phyloP scores from a whole-genome alignment of 2,113 vertebrate genomes.

The Rousettus leschenaultii region DNA sequence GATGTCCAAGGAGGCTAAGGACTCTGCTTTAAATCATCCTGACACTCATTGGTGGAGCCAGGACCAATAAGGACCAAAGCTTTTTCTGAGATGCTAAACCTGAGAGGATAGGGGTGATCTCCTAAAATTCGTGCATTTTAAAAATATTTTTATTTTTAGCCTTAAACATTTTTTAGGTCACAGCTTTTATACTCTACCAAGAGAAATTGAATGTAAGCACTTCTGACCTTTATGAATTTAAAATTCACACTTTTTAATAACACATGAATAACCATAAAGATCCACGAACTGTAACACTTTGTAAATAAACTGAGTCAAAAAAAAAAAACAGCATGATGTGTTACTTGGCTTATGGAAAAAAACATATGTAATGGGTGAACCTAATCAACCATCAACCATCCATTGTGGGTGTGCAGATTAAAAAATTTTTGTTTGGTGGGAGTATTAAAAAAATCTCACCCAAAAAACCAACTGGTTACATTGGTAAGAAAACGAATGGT shows the following conservation, averaged over 20 bases:
- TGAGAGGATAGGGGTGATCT: not conserved
- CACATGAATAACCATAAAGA: not conserved
- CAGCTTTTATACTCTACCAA: not conserved
- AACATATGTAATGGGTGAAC: not conserved
- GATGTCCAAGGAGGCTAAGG: not conserved
- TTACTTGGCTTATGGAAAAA: not conserved
- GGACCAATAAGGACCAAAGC: accelerated
- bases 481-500: not conserved
- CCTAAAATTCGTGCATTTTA: not conserved
- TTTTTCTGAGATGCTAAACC: not conserved
- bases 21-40: not conserved
- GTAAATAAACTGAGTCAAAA: not conserved
- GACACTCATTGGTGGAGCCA: not conserved
- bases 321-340: not conserved
- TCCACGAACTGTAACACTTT: not conserved
- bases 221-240: not conserved
- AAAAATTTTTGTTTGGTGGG: not conserved
- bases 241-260: not conserved
- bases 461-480: not conserved
- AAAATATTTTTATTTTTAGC: not conserved
- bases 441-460: not conserved
- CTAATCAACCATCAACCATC: not conserved
- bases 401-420: not conserved
- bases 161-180: not conserved
- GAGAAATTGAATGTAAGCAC: not conserved